phyloP scores from a whole-genome alignment of 2,888 invertebrate species.

The Drosophila mayaguana region DNA sequence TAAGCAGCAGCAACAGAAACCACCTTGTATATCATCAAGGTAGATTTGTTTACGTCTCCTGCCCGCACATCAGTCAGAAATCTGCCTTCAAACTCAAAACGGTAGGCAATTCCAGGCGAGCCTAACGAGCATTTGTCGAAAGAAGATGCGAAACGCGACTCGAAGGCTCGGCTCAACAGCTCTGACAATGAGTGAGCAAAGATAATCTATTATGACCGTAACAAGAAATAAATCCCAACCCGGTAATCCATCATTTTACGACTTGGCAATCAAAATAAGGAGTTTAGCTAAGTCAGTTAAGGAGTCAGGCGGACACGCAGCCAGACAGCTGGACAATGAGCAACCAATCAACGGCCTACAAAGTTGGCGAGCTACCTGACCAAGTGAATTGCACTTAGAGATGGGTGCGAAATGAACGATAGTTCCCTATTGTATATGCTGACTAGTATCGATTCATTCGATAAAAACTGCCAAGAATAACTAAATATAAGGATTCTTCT shows the following conservation, averaged over 20 bases:
- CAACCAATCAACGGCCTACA: constrained; percentile 69
- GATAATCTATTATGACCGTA: constrained; percentile 82
- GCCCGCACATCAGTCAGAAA: constrained; percentile 11
- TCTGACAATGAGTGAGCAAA: constrained; percentile 78
- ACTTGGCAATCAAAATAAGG: constrained; percentile 80
- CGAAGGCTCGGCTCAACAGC: constrained; percentile 28
- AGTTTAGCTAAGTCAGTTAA: constrained; percentile 72
- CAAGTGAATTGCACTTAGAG: constrained; percentile 23
- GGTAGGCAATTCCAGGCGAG: constrained; percentile 51
- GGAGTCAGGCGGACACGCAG: constrained; percentile 34
- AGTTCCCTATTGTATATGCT: not conserved
- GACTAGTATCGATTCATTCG: not conserved
- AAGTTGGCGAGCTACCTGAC: constrained; percentile 38
- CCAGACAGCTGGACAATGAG: constrained; percentile 35
- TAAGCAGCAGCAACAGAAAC: constrained; percentile 46
- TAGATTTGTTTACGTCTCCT: constrained; percentile 25
- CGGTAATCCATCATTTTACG: constrained; percentile 81
- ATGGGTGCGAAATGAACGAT: constrained; percentile 18
- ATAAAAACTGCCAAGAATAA: not conserved
- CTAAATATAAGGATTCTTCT: not conserved
- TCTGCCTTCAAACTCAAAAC: constrained; percentile 42
- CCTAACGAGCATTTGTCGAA: constrained; percentile 71
- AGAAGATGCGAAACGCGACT: constrained; percentile 49
- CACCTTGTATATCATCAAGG: constrained; percentile 35
- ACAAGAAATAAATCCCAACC: constrained; percentile 79